Evolutionary conservation across 2,888 invertebrate species (phyloP), one percentile per base, ranked within the genome.

Genomic region (Drosophila melanosoma): DNA sequence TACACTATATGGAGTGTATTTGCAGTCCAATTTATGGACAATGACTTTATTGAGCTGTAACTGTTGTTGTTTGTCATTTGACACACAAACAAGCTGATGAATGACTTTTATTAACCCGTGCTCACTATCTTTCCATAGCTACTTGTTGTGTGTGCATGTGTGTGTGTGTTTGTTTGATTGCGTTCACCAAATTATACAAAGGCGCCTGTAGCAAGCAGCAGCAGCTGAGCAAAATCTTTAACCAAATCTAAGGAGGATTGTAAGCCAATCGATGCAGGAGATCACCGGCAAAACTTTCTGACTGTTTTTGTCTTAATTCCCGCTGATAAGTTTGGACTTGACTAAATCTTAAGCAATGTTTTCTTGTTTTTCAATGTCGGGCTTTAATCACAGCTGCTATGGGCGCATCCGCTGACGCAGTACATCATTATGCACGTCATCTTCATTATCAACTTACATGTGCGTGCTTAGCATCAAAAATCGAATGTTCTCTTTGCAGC

Each of bases 41-140:
- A 38, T 8, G n/a, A n/a, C 11, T 17, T 35, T 53, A 17, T 48
- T 38, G 26, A 17, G 20, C 36, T 38, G 42, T 8, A 20, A 26
- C 29, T 29, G 29, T 29, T 29, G 29, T 29, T 29, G 29, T 29
- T 29, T 29, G 29, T 29, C 29, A 6, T 29, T 29, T 29, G 29
- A 29, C 29, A 29, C 57, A 67, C 67, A 72, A 76, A 76, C 77
- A 76, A 74, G 56, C 69, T 77, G 77, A 76, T 73, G 58, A 76
- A 76, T 73, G 73, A 64, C 68, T 64, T 48, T 40, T 76, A 40
- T 40, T 58, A 70, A 53, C 59, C 58, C 57, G 45, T 69, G 56
- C 23, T 4, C 38, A 40, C 42, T 65, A 40, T 40, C 49, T 38
- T 6, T 35, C 20, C 45, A n/a, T 3, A 10, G n/a, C 29, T 7